These are phyloP conservation scores for Choristoneura rosaceana DNA, from an alignment of 2,888 invertebrate genomes.

Conservation along the genomic window DNA sequence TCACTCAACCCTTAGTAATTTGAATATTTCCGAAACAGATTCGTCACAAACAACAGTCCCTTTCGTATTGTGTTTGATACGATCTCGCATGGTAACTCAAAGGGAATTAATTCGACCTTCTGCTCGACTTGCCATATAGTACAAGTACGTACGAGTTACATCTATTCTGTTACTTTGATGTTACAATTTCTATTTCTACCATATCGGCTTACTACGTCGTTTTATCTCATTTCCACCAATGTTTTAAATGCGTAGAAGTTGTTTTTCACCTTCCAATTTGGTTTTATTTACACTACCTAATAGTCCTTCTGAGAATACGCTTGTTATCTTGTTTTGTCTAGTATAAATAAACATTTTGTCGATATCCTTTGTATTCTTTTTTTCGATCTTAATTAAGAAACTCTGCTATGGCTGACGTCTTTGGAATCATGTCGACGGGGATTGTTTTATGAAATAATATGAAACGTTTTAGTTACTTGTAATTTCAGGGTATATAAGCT, in stretches of 20 bases:
- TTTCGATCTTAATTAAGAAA: no score
- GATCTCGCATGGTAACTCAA: not conserved
- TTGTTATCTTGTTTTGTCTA: not conserved
- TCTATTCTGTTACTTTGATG: not conserved
- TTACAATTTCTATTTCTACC: not conserved
- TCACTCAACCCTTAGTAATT: not conserved
- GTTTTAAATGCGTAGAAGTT: no score
- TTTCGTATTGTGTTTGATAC: not conserved
- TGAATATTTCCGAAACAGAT: not conserved
- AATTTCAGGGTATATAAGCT: no score
- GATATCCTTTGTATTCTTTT: no score
- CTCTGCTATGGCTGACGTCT: no score
- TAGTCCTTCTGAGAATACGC: no score
- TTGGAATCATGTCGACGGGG: no score
- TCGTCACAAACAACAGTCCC: not conserved
- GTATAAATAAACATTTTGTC: no score
- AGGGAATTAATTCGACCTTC: slow-evolving; percentile 5
- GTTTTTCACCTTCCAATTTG: no score
- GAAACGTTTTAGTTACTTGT: no score
- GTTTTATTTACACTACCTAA: no score
- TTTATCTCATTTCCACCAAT: not conserved
- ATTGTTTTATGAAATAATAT: no score
- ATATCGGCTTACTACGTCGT: not conserved
- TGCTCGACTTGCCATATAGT: not conserved
- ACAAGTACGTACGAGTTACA: not conserved